These are phyloP conservation scores for Hyles euphorbiae DNA, from an alignment of 1,140 invertebrate species.

Conservation along the genomic window DNA sequence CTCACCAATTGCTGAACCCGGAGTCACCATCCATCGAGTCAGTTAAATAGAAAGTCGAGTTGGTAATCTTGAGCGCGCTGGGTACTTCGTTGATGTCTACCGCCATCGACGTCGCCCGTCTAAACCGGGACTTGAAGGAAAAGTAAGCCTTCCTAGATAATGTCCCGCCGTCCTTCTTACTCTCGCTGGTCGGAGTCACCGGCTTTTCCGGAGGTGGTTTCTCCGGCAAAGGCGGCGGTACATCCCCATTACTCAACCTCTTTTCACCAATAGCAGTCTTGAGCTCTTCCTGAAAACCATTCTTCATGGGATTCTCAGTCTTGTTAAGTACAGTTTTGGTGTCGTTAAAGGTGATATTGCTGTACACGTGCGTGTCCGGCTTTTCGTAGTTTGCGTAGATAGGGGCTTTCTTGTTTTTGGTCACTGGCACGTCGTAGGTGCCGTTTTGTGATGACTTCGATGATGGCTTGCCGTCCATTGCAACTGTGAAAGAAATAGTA, in stretches of 20 bases:
- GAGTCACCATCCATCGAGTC: constrained; percentile 78
- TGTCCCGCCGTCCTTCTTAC: constrained; percentile 56
- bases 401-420: constrained; percentile 43
- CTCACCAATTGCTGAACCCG: constrained; percentile 72
- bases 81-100: constrained; percentile 61
- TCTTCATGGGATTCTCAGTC: constrained; percentile 42
- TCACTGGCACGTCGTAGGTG: constrained; percentile 35
- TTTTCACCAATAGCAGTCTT: constrained; percentile 52
- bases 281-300: constrained; percentile 55
- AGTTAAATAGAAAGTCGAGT: constrained; percentile 81
- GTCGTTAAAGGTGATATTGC: constrained; percentile 54
- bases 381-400: constrained; percentile 59
- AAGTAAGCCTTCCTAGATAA: constrained; percentile 72
- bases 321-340: constrained; percentile 38
- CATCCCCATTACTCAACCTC: constrained; percentile 43
- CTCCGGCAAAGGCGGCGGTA: constrained; percentile 47
- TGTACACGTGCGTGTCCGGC: constrained; percentile 42
- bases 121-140: constrained; percentile 74
- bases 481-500: constrained; percentile 42
- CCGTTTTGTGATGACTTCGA: constrained; percentile 36
- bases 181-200: constrained; percentile 46
- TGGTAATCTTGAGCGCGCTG: constrained; percentile 69
- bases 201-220: constrained; percentile 48
- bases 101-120: constrained; percentile 67
- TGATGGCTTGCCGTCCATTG: constrained; percentile 58